A percentile compares a stretch with the other conserved stretches of the same genome.
phyloP scores from a whole-genome alignment of 2,888 invertebrate genomes.

The Microchrysa polita region DNA sequence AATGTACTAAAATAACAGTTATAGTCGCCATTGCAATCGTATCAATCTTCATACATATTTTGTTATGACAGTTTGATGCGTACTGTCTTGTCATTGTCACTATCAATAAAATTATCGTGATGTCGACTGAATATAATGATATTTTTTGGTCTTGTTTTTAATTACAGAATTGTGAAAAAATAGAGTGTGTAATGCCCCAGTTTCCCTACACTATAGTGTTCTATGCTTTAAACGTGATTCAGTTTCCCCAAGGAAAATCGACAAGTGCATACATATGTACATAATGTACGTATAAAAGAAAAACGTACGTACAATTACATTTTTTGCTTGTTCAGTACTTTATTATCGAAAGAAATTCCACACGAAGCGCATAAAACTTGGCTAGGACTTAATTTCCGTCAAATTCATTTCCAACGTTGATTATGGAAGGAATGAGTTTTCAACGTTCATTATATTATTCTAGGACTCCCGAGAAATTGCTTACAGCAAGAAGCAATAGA shows the following conservation, averaged over 20 bases:
- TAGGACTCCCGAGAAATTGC: not conserved
- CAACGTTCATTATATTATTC: conserved; percentile 30
- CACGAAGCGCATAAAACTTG: not conserved
- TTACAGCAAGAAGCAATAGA: not conserved
- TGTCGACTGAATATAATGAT: too few species aligned
- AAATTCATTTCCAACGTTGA: conserved; percentile 22
- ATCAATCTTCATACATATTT: too few species aligned
- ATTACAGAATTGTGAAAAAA: too few species aligned
- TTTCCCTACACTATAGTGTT: not conserved
- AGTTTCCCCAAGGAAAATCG: not conserved
- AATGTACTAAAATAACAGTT: too few species aligned
- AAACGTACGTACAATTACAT: not conserved
- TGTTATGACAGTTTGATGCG: too few species aligned
- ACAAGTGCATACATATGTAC: too few species aligned
- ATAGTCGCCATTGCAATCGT: too few species aligned
- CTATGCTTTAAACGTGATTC: not conserved
- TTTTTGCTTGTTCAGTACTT: conserved; percentile 22
- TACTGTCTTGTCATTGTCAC: too few species aligned
- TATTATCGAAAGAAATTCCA: conserved; percentile 25
- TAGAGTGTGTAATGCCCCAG: too few species aligned
- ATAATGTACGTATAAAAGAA: too few species aligned
- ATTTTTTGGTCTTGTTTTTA: too few species aligned
- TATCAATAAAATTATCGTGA: too few species aligned
- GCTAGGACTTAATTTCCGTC: conserved; percentile 36
- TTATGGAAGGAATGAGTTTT: not conserved